Base-by-base conservation (phyloP, 2,797 vertebrate species). In the Anguilla pacifica region DNA sequence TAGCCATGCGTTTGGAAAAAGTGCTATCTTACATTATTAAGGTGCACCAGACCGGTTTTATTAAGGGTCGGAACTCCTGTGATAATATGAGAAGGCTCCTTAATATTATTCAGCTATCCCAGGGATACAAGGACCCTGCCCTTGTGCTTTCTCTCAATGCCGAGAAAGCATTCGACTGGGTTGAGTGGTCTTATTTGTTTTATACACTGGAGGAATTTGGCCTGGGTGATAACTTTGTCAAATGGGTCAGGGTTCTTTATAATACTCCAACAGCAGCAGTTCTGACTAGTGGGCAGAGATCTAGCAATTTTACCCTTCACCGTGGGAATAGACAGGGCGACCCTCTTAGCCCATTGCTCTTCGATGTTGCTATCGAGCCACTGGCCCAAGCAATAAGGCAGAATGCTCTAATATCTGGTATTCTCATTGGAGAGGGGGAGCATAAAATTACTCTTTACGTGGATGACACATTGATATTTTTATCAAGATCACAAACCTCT, bases 201-300 rank as follows among this genome's bases (percentile, higher is more conserved):
- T 86, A 53, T 70, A 57, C n/a, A 19, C 17, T 55, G 31, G n/a
- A 86, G 31, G 51, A 31, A 51, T 86, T 86, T 86, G 70, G 70
- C 39, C 70, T 86, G 67, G 85, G 70, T 6, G 70, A 77, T 9
- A 77, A 77, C 28, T 79, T 86, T 57, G 43, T 86, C 61, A 15
- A 49, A 4, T 74, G 85, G 85, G 64, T 86, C 28, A 79, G 28
- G n/a, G 74, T 79, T 43, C 74, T 79, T 11, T 79, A 79, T 9
- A 79, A 79, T 31, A 25, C 46, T 49, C 77, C 77, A 82, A 46
- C 25, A 0, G 3, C 77, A 49, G 74, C 74, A 79, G 74, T 79
- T 46, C 25, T n/a, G 67, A 72, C 67, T 72, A 31, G 28, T 72
- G 67, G 67, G 67, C 25, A 28, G 67, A 72, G 67, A 72, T 72